Evolutionary conservation across 2,113 vertebrate genomes (phyloP).

Genomic region (Microtus pennsylvanicus): DNA sequence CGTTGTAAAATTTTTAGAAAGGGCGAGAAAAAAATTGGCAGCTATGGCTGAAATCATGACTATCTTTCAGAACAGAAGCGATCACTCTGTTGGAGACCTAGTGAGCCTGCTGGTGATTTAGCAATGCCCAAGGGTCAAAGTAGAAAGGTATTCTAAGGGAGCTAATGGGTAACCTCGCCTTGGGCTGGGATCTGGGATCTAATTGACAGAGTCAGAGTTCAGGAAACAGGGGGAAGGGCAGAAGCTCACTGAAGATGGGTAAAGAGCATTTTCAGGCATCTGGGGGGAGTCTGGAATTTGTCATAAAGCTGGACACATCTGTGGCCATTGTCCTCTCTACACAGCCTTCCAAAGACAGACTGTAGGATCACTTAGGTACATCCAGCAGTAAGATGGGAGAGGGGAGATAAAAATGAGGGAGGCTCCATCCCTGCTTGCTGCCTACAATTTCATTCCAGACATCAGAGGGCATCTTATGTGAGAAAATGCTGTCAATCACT

Average conservation of each 20-base stretch:
- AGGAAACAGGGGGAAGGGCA: accelerated
- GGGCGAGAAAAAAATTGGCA: not conserved
- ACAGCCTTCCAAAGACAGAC: not conserved
- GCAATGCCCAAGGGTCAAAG: not conserved
- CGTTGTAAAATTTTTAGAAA: not conserved
- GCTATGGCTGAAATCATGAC: not conserved
- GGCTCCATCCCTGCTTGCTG: not conserved
- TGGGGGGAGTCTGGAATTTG: not conserved
- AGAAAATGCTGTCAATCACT: not conserved
- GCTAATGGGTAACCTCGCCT: not conserved
- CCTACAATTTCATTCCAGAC: not conserved
- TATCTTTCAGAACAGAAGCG: not conserved
- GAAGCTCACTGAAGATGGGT: not conserved
- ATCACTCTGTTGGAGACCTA: not conserved
- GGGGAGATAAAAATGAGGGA: not conserved
- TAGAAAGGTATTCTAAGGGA: not conserved
- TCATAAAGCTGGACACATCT: not conserved
- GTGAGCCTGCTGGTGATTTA: not conserved
- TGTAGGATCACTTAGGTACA: not conserved
- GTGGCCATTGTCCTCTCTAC: not conserved
- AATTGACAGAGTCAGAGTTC: not conserved
- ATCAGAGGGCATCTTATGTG: not conserved
- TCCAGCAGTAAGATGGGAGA: not conserved
- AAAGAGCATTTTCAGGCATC: not conserved
- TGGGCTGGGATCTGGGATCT: not conserved